Percentiles rank a stretch among this genome's conserved stretches.
phyloP scores from a whole-genome alignment of 2,888 invertebrate species.

The Iselma pallidipennis region DNA sequence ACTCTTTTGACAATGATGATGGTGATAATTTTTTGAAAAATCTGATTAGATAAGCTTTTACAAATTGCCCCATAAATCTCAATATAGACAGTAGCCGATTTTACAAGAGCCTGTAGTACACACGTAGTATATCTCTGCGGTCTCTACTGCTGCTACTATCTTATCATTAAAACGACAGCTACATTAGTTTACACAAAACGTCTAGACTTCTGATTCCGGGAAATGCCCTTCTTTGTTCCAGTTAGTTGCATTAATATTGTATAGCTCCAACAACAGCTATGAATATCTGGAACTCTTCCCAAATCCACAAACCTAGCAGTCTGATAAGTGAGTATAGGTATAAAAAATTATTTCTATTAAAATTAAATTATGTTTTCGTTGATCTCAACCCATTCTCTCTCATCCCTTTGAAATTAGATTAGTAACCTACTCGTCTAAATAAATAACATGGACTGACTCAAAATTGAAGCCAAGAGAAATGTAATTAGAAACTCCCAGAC shows the following conservation, averaged over 20 bases:
- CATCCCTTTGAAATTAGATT: background rate
- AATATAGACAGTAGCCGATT: too few species aligned
- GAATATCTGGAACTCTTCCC: too few species aligned
- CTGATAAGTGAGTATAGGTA: background rate
- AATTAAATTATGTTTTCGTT: background rate
- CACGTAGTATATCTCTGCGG: background rate
- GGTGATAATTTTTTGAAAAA: too few species aligned
- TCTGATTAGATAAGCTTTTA: too few species aligned
- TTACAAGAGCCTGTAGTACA: too few species aligned
- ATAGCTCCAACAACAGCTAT: too few species aligned
- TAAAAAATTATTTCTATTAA: background rate
- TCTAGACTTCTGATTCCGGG: constrained; percentile 39
- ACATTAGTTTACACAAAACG: constrained; percentile 31
- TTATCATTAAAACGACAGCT: constrained; percentile 23
- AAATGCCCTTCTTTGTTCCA: constrained; percentile 36
- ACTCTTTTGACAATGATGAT: too few species aligned
- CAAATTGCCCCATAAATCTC: too few species aligned
- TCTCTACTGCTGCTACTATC: constrained; percentile 8
- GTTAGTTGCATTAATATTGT: constrained; percentile 24
- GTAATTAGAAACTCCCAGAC: background rate
- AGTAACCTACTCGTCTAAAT: background rate
- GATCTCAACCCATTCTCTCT: background rate
- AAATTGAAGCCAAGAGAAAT: background rate
- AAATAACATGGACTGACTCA: background rate
- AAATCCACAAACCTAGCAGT: too few species aligned